These are phyloP conservation scores for Andrena hattorfiana DNA, from an alignment of 2,888 invertebrate genomes.

Conservation along the genomic window DNA sequence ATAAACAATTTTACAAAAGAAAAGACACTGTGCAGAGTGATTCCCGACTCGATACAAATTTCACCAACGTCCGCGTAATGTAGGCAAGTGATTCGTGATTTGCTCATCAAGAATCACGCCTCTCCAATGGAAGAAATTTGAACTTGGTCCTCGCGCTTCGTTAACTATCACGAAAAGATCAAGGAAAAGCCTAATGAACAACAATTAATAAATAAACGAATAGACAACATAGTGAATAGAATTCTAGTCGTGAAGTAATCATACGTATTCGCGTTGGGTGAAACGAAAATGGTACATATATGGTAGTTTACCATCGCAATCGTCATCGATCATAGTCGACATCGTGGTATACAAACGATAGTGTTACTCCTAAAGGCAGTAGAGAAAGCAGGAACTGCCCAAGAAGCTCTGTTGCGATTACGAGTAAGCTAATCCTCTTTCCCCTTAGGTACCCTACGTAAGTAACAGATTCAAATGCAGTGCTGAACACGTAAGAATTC, in stretches of 20 bases:
- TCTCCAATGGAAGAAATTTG: constrained; percentile 45
- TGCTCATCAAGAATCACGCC: not conserved
- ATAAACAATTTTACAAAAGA: constrained; percentile 21
- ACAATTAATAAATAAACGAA: constrained; percentile 61
- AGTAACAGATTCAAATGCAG: constrained; percentile 51
- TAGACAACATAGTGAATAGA: constrained; percentile 33
- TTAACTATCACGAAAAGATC: constrained; percentile 34
- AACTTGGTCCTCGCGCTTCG: constrained; percentile 56
- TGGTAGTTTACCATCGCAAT: constrained; percentile 20
- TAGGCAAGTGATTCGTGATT: constrained; percentile 11
- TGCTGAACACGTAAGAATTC: constrained; percentile 33
- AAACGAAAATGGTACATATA: constrained; percentile 33
- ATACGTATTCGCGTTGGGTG: constrained; percentile 20
- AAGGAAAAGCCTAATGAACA: constrained; percentile 31
- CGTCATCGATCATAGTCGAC: constrained; percentile 15
- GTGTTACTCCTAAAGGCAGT: constrained; percentile 49
- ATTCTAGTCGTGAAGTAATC: constrained; percentile 30
- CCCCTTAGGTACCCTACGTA: constrained; percentile 23
- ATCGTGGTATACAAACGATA: constrained; percentile 40
- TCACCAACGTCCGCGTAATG: not conserved
- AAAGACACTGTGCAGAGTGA: constrained; percentile 10
- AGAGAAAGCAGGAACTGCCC: constrained; percentile 55
- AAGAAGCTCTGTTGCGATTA: constrained; percentile 45
- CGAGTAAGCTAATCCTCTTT: constrained; percentile 37
- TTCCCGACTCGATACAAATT: not conserved